phyloP scores from a whole-genome alignment of 2,113 vertebrate species.

The Brienomyrus longianalis region DNA sequence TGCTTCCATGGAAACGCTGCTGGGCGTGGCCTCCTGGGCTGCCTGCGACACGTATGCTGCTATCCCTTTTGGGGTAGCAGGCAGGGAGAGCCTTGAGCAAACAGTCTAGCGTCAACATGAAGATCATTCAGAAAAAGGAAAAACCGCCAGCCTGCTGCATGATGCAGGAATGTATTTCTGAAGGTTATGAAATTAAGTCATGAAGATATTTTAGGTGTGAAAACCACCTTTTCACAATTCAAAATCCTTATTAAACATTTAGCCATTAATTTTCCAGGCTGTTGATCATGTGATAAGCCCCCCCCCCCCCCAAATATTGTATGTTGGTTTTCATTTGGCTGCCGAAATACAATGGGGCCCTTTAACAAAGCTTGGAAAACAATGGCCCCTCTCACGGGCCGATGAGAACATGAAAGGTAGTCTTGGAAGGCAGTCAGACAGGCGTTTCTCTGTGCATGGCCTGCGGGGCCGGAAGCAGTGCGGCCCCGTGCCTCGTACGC shows the following conservation, averaged over 20 bases:
- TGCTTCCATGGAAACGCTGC: not conserved
- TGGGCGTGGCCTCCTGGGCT: not conserved
- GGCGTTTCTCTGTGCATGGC: not conserved
- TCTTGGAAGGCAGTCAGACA: not conserved
- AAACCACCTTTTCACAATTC: not conserved
- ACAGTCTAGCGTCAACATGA: not conserved
- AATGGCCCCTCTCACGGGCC: not conserved
- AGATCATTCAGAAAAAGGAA: not conserved
- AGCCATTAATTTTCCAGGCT: not conserved
- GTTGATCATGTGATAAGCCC: not conserved
- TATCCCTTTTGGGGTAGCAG: not conserved
- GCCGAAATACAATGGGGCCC: not conserved
- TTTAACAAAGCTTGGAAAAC: not conserved
- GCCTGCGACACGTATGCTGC: not conserved
- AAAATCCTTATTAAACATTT: not conserved
- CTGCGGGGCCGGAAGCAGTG: not conserved
- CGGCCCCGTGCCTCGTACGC: not conserved
- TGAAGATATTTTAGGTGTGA: not conserved
- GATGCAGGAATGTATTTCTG: not conserved
- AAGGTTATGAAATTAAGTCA: not conserved
- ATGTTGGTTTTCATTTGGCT: not conserved
- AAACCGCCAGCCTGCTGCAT: not conserved
- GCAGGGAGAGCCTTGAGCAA: not conserved
- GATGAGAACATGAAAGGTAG: not conserved
- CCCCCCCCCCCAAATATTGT: not conserved